phyloP scores from a whole-genome alignment of 2,888 invertebrate species.

The Prosapia bicincta region DNA sequence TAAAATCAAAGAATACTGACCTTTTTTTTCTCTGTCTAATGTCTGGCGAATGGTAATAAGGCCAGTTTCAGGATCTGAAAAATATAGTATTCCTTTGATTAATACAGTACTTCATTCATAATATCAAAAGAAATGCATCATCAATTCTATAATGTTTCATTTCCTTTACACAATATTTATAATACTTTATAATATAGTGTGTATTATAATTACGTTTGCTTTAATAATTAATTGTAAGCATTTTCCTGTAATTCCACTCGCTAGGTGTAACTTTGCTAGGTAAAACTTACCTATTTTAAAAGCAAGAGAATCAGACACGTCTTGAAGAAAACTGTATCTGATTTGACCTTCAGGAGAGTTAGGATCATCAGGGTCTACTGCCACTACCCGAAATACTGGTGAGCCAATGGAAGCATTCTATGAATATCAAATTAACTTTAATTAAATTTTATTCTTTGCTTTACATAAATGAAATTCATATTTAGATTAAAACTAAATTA shows the following conservation, averaged over 20 bases:
- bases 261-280: too few species aligned
- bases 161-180: too few species aligned
- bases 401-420: constrained; percentile 70
- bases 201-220: too few species aligned
- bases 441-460: not conserved
- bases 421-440: constrained; percentile 31
- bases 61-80: constrained; percentile 61
- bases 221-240: too few species aligned
- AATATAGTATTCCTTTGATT: not conserved
- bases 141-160: too few species aligned
- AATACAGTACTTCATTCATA: too few species aligned
- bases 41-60: constrained; percentile 64
- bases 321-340: constrained; percentile 66
- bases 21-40: constrained; percentile 71
- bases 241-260: too few species aligned
- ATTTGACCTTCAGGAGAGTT: constrained; percentile 70
- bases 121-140: too few species aligned
- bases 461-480: not conserved
- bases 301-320: constrained; percentile 47
- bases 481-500: not conserved
- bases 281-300: constrained; percentile 39
- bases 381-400: constrained; percentile 70
- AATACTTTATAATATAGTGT: too few species aligned
- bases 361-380: constrained; percentile 74
- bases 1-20: constrained; percentile 70